Evolutionary conservation across 2,113 vertebrate genomes (phyloP).

Genomic region (Tragelaphus scriptus): DNA sequence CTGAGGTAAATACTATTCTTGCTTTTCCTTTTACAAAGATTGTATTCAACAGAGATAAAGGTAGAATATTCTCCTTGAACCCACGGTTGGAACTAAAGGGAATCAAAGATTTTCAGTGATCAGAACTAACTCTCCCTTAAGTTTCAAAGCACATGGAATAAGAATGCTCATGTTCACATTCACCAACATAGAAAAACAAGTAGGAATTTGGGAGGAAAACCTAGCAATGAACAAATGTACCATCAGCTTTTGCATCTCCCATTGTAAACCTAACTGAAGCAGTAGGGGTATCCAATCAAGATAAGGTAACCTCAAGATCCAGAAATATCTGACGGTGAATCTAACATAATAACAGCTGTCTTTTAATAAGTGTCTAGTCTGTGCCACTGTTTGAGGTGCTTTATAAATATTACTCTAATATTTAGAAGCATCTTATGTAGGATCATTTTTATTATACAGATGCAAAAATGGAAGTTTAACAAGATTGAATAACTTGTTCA

Average conservation of each 20-base stretch:
- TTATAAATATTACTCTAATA: conserved; percentile 25
- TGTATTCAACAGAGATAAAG: not conserved
- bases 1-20: not conserved
- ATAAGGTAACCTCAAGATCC: not conserved
- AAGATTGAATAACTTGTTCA: conserved; percentile 1
- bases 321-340: not conserved
- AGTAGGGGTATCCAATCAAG: not conserved
- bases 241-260: not conserved
- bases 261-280: not conserved
- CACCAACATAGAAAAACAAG: not conserved
- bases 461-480: conserved; percentile 29
- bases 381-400: not conserved
- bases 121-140: conserved; percentile 33
- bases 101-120: not conserved
- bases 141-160: conserved; percentile 2
- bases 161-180: not conserved
- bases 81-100: not conserved
- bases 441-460: conserved; percentile 5
- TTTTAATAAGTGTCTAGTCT: not conserved
- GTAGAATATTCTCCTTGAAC: not conserved
- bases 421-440: conserved; percentile 8
- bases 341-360: not conserved
- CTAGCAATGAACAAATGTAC: conserved; percentile 1
- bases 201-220: conserved; percentile 19
- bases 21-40: conserved; percentile 14